Evolutionary conservation across 2,113 vertebrate species (phyloP).

Genomic region (Climacteris rufus): DNA sequence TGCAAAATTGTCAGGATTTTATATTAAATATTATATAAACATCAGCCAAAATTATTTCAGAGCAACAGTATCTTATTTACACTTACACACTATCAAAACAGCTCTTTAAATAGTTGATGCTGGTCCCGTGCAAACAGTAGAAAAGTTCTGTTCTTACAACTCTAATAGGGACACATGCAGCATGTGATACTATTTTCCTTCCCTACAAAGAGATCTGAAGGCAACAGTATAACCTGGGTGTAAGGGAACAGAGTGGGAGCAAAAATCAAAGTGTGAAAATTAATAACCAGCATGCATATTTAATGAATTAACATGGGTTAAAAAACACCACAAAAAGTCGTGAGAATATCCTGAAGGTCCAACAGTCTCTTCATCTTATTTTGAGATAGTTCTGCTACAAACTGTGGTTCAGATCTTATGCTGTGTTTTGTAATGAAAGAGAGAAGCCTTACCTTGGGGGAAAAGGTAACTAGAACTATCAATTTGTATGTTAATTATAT

Average conservation of each 20-base stretch:
- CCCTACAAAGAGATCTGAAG: neutral
- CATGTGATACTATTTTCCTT: neutral
- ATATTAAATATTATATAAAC: neutral
- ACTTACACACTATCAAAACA: neutral
- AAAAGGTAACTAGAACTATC: neutral
- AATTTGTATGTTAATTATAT: neutral
- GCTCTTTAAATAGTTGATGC: neutral
- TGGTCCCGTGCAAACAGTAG: neutral
- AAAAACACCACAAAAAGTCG: neutral
- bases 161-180: neutral
- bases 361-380: neutral
- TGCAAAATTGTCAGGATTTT: neutral
- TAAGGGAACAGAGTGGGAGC: neutral
- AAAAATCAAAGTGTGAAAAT: neutral
- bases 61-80: neutral
- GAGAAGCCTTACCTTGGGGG: neutral
- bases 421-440: neutral
- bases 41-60: neutral
- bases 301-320: neutral
- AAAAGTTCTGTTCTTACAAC: neutral
- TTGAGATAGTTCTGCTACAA: neutral
- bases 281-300: neutral
- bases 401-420: neutral
- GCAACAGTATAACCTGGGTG: neutral
- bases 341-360: neutral